Evolutionary conservation across 2,888 invertebrate genomes (phyloP), one percentile per base, ranked within the genome.

Genomic region (Synergus japonicus): DNA sequence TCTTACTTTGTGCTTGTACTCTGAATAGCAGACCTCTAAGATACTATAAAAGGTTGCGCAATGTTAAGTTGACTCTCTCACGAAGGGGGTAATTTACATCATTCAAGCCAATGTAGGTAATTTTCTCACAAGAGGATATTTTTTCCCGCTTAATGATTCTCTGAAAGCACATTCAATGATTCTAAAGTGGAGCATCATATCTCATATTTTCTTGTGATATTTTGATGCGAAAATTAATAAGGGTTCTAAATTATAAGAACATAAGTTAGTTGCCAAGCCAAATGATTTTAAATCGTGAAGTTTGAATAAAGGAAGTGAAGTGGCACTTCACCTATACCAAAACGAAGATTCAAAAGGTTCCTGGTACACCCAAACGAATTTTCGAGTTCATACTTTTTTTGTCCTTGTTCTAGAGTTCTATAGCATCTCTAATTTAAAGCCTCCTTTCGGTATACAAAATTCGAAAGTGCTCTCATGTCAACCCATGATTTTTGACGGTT

Each of bases 1-100:
- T 66, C n/a, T 65, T 65, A 67, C 44, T 67, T 12, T 67, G 13
- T 46, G 22, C 22, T 18, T 22, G 22, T 67, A 67, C 46, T 67
- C 67, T 46, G 13, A 65, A 65, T 15, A 65, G 65, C 22, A 67
- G 46, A 13, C 13, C 46, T 22, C 12, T 18, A 49, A 67, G 22
- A 67, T 67, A 46, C 22, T 44, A 46, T 67, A 44, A 67, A 44
- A 44, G 60, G 60, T 60, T 12, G 22, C 22, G 22, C 60, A 60
- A 60, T 22, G 18, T 12, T 22, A 60, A 60, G 12, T 60, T 22
- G 60, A 60, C 60, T 60, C n/a, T 58, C 18, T 60, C 60, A 22
- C 60, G 22, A 60, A 60, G 22, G 18, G 60, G 18, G 22, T 60
- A 60, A 60, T 60, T 60, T 60, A 22, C 60, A 60, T 60, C 18